These are phyloP conservation scores for Nomada lathburiana DNA, from an alignment of 2,888 invertebrate genomes.

Conservation along the genomic window DNA sequence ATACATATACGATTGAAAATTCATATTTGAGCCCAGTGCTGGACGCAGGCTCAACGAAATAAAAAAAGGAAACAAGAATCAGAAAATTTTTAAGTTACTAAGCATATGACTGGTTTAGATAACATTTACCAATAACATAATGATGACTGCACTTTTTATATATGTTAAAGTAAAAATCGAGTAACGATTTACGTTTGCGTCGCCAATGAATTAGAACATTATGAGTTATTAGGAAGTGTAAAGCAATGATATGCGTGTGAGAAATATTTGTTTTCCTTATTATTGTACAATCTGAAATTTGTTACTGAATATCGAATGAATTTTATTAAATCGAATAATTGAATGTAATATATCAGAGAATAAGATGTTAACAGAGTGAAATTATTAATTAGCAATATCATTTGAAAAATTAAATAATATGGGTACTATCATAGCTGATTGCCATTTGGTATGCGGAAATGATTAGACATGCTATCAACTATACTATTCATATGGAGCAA, in stretches of 20 bases:
- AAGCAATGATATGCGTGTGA: slow-evolving; percentile 7
- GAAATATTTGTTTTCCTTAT: neutral
- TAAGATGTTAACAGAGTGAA: slow-evolving; percentile 21
- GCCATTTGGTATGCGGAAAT: slow-evolving; percentile 39
- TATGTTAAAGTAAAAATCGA: slow-evolving; percentile 7
- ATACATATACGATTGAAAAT: slow-evolving; percentile 44
- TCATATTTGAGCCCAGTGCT: slow-evolving; percentile 75
- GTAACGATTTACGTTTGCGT: neutral
- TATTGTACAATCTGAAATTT: neutral
- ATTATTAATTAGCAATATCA: slow-evolving; percentile 48
- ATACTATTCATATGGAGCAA: slow-evolving; percentile 60
- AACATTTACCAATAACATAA: slow-evolving; percentile 6
- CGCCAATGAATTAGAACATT: slow-evolving; percentile 1
- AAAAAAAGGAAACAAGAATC: slow-evolving; percentile 22
- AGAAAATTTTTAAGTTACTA: slow-evolving; percentile 43
- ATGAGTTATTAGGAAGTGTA: slow-evolving; percentile 3
- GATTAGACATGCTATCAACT: slow-evolving; percentile 44
- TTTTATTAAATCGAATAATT: slow-evolving; percentile 14
- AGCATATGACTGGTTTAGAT: slow-evolving; percentile 26
- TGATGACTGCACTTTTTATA: slow-evolving; percentile 29
- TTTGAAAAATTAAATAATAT: slow-evolving; percentile 47
- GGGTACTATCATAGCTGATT: slow-evolving; percentile 32
- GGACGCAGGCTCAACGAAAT: slow-evolving; percentile 74
- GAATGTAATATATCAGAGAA: slow-evolving; percentile 12
- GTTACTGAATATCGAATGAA: neutral